Base-by-base conservation (phyloP, 2,113 vertebrate species). In the Carassius carassius region DNA sequence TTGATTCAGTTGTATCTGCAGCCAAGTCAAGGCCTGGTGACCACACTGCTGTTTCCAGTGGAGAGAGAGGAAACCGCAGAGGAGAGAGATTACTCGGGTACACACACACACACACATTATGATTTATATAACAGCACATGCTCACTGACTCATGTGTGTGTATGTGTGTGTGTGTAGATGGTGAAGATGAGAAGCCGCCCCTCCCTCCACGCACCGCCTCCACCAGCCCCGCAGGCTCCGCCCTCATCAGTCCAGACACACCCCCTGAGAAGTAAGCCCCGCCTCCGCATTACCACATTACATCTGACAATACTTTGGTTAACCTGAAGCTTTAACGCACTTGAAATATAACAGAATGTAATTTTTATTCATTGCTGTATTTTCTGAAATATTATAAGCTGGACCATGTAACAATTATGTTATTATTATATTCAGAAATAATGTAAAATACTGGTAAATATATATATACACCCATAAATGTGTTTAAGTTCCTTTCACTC, bases 1-100 rank as follows among this genome's bases (percentile, higher is more conserved):
- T 92, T 99, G 87, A 96, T 99, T 37, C 94, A 94, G 19, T 89
- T 98, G 60, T 99, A 99, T 65, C 95, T 97, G 70, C 97, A 98
- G 92, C 97, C 98, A 69, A 97, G 94, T 87, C 98, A 99, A 92
- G 98, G 98, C 51, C 95, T 99, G 21, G 97, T 99, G 78, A 97
- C 96, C 51, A 96, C 97, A 7, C 92, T 99, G 81, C 96, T 99
- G 60, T 95, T 95, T 87, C 89, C 96, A 0, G 97, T 98, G 21
- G 97, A 98, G 85, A 90, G 96, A 83, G 98, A 99, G 76, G 98
- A 99, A 81, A 91, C 78, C 0, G 84, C 85, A 0, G 98, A 98
- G 2, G 98, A 99, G 74, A 91, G 95, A 11, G 98, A 99, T 78
- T 97, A 96, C 78, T 99, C 97, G 1, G 98, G 97, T 99, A 89